These are phyloP conservation scores for Perdix hodgsoniae DNA, from an alignment of 2,797 vertebrate species.

Conservation along the genomic window DNA sequence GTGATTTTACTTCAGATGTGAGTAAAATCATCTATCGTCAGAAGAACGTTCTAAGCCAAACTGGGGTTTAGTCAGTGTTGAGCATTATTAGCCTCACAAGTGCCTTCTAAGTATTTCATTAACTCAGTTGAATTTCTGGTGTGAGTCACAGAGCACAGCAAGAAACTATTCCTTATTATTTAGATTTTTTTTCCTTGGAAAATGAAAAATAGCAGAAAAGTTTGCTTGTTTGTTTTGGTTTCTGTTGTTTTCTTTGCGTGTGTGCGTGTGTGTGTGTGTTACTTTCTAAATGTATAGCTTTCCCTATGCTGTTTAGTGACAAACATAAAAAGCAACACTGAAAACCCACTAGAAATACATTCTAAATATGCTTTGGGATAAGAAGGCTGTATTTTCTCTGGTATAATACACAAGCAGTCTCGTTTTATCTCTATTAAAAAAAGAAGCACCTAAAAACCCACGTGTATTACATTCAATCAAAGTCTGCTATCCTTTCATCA, in stretches of 20 bases:
- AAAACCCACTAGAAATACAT: not conserved
- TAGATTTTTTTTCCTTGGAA: not conserved
- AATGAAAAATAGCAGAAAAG: not conserved
- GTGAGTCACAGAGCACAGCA: not conserved
- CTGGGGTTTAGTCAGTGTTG: not conserved
- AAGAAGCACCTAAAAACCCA: not conserved
- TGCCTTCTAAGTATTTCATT: not conserved
- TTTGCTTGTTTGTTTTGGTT: too few species aligned
- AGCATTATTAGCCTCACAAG: not conserved
- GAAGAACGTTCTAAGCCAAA: not conserved
- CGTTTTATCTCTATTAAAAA: not conserved
- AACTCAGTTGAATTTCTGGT: not conserved
- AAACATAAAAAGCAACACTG: not conserved
- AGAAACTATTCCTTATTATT: not conserved
- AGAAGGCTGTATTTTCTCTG: not conserved
- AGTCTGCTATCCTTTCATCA: constrained; percentile 16
- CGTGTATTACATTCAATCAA: not conserved
- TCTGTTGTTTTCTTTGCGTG: rapidly evolving
- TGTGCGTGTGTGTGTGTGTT: not conserved
- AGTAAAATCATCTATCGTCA: not conserved
- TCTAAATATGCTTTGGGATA: not conserved
- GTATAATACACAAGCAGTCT: not conserved
- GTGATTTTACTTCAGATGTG: not conserved
- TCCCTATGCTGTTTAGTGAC: not conserved
- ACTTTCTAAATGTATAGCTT: not conserved